Evolutionary conservation across 1,140 invertebrate genomes (phyloP).

Genomic region (Pinna nobilis): DNA sequence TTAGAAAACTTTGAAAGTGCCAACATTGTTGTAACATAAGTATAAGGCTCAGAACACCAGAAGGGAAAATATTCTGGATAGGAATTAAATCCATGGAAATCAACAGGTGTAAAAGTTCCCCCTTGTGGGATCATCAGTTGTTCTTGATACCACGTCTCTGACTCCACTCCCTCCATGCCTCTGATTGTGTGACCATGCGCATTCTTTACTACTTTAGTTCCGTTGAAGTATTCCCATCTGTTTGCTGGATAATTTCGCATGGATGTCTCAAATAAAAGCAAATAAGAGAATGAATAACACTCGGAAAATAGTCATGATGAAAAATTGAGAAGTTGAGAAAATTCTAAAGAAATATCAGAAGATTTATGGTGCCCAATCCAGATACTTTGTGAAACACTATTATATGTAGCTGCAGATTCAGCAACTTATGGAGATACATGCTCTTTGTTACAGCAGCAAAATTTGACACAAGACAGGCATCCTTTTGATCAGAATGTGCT

Average conservation of each 20-base stretch:
- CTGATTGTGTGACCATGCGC: background rate
- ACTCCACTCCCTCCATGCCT: constrained; percentile 42
- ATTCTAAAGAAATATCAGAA: too few species aligned
- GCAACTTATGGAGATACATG: too few species aligned
- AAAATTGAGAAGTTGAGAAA: too few species aligned
- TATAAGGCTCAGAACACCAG: constrained; percentile 59
- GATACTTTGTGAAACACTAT: too few species aligned
- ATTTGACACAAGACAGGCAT: too few species aligned
- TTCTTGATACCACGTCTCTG: constrained; percentile 38
- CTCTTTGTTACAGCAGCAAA: too few species aligned
- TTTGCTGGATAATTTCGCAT: constrained; percentile 47
- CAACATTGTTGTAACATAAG: constrained; percentile 54
- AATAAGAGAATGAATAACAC: too few species aligned
- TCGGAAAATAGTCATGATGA: too few species aligned
- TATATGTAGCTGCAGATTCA: too few species aligned
- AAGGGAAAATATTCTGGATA: constrained; percentile 54
- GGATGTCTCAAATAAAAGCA: constrained; percentile 37
- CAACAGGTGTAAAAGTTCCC: constrained; percentile 46
- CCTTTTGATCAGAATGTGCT: too few species aligned
- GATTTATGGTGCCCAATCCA: too few species aligned
- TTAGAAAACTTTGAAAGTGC: constrained; percentile 56
- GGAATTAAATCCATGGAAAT: constrained; percentile 59
- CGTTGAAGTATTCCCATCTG: constrained; percentile 50
- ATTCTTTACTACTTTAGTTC: constrained; percentile 28
- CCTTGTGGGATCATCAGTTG: constrained; percentile 8